Percentiles rank a stretch among this genome's conserved stretches.
Evolutionary conservation across 2,797 vertebrate species (phyloP).

Genomic region (Pantherophis vulpinus): DNA sequence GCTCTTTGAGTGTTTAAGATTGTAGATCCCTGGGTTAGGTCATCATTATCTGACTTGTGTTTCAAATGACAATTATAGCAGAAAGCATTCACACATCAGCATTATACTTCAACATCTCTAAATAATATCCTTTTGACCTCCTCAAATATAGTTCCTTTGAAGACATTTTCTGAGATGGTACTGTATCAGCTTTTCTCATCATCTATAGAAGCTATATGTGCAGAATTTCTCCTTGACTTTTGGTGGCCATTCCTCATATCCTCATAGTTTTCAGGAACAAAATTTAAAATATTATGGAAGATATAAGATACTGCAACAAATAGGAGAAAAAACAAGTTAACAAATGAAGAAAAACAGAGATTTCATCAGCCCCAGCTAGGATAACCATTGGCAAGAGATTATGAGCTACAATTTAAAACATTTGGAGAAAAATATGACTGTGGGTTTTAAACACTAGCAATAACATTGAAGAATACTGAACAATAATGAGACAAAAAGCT

Average conservation of each 20-base stretch:
- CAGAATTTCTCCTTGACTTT: not conserved
- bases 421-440: not conserved
- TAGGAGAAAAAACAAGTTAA: not conserved
- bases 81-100: conserved; percentile 24
- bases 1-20: too few species aligned
- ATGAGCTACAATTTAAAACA: not conserved
- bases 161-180: not conserved
- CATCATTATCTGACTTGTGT: conserved; percentile 15
- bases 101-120: not conserved
- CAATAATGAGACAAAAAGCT: not conserved
- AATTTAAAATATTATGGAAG: not conserved
- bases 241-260: not conserved
- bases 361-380: not conserved
- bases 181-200: not conserved
- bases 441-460: not conserved
- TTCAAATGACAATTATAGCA: conserved; percentile 32
- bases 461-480: not conserved
- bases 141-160: not conserved
- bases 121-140: conserved; percentile 10
- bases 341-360: not conserved
- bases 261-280: not conserved
- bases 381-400: not conserved
- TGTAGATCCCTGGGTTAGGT: too few species aligned
- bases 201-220: not conserved
- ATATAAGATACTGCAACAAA: not conserved